Percentiles rank a stretch among this genome's conserved stretches.
Conservation (phyloP, 1,140 invertebrate species). For the Galleria mellonella region DNA sequence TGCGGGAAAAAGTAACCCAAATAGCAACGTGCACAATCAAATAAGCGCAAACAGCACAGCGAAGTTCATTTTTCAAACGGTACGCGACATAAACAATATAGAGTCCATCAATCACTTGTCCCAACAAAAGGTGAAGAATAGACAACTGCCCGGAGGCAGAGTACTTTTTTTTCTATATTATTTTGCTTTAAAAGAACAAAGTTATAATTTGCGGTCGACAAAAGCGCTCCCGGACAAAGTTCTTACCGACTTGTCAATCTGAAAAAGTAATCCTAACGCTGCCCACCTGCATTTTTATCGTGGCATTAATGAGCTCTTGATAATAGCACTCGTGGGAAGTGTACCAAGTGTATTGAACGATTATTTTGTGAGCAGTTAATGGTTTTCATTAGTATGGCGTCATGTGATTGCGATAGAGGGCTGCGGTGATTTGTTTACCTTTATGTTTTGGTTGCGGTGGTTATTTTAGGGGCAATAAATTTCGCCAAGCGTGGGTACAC, state of each 20-base stretch:
- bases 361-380: conserved; percentile 26
- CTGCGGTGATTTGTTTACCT: conserved; percentile 2
- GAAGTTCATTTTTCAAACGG: conserved; percentile 49
- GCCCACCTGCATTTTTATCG: conserved; percentile 3
- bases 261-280: conserved; percentile 3
- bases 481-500: background rate
- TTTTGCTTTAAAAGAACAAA: conserved; percentile 18
- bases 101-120: conserved; percentile 51
- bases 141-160: conserved; percentile 34
- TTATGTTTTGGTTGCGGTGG: conserved; percentile 5
- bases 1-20: conserved; percentile 30
- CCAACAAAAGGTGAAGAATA: conserved; percentile 34
- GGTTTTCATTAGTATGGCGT: conserved; percentile 27
- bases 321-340: conserved; percentile 44
- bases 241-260: background rate
- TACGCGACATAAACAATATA: conserved; percentile 41
- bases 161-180: conserved; percentile 27
- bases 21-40: conserved; percentile 21
- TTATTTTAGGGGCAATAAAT: conserved; percentile 3
- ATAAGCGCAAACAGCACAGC: conserved; percentile 37
- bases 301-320: conserved; percentile 21
- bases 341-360: conserved; percentile 37
- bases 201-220: conserved; percentile 13
- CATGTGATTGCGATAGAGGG: conserved; percentile 1
- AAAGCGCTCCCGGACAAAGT: conserved; percentile 4